Percentiles rank a stretch among this genome's conserved stretches.
These are phyloP conservation scores for Hyperopisus bebe DNA, from an alignment of 2,113 vertebrate species.

Conservation along the genomic window DNA sequence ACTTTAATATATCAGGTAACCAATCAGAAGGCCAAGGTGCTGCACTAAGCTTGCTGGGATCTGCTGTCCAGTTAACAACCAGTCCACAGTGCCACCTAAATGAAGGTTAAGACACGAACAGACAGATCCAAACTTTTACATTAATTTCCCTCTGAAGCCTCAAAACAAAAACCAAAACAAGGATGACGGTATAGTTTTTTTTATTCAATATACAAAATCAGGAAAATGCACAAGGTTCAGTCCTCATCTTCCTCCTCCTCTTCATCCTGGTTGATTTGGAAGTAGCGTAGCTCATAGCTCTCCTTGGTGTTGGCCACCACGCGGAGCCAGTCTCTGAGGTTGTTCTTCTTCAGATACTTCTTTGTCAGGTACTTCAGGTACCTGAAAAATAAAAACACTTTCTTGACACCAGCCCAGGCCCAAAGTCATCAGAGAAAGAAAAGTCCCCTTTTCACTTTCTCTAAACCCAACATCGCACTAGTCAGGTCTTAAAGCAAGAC, in stretches of 20 bases:
- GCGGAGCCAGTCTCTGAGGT: constrained; percentile 85
- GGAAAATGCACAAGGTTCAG: constrained; percentile 50
- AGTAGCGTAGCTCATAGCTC: constrained; percentile 91
- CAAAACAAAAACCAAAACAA: neutral
- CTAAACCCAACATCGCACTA: neutral
- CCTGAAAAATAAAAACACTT: constrained; percentile 51
- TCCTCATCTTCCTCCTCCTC: constrained; percentile 93
- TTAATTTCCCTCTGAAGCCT: neutral
- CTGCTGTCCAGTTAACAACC: neutral
- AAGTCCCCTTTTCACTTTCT: neutral
- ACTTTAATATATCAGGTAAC: neutral
- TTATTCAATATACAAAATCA: constrained; percentile 54
- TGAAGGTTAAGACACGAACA: neutral
- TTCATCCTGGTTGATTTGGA: constrained; percentile 97
- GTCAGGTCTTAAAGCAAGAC: neutral
- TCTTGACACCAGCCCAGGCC: neutral
- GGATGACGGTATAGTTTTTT: constrained; percentile 27
- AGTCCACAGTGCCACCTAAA: neutral
- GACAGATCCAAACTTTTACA: neutral
- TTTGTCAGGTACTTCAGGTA: constrained; percentile 96
- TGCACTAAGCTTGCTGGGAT: neutral
- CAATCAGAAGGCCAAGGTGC: neutral
- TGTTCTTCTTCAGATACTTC: constrained; percentile 97
- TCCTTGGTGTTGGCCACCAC: constrained; percentile 94
- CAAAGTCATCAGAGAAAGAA: neutral